Evolutionary conservation across 1,140 invertebrate genomes (phyloP).

Genomic region (Heliconius eleuchia): DNA sequence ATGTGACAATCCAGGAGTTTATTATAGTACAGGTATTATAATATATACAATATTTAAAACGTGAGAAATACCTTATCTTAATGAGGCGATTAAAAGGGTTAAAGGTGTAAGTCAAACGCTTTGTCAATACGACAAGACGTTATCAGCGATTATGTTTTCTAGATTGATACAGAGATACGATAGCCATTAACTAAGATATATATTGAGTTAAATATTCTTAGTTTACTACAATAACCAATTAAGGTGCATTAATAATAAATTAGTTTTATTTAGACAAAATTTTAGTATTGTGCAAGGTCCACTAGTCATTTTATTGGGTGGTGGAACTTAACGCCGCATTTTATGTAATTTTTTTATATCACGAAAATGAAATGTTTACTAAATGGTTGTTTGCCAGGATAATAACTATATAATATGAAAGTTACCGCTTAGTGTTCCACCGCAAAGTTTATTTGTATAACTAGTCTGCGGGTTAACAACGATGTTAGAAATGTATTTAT

Average conservation of each 20-base stretch:
- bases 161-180: constrained; percentile 10
- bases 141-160: constrained; percentile 14
- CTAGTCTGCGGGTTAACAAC: constrained; percentile 51
- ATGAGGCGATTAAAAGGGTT: constrained; percentile 19
- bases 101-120: constrained; percentile 15
- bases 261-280: too few species aligned
- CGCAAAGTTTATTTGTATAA: constrained; percentile 51
- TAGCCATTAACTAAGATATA: constrained; percentile 1
- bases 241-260: too few species aligned
- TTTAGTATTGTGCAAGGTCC: too few species aligned
- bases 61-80: constrained; percentile 14
- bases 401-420: constrained; percentile 27
- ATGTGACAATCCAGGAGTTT: too few species aligned
- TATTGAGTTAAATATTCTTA: neutral
- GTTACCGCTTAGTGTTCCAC: constrained; percentile 44
- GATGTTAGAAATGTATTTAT: constrained; percentile 51
- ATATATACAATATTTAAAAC: constrained; percentile 1
- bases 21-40: too few species aligned
- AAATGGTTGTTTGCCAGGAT: too few species aligned
- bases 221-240: too few species aligned
- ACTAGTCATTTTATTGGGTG: too few species aligned
- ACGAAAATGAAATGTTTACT: too few species aligned
- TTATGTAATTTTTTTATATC: too few species aligned
- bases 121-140: constrained; percentile 15
- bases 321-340: too few species aligned